Evolutionary conservation across 2,888 invertebrate species (phyloP).

Genomic region (Rhorus exstirpatorius): DNA sequence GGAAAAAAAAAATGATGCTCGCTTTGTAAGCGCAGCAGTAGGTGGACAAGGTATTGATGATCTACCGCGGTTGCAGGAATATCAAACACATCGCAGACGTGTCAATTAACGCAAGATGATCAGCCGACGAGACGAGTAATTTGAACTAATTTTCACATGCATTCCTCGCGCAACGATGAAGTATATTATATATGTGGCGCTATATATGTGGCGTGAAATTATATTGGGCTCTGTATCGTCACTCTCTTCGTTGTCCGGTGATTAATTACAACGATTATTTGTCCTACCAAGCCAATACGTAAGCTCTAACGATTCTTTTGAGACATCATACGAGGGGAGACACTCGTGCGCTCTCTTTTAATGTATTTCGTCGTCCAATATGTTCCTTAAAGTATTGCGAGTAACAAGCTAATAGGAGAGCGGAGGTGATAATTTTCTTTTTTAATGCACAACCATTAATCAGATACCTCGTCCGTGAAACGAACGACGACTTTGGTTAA

Average conservation of each 20-base stretch:
- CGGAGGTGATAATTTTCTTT: conserved; percentile 63
- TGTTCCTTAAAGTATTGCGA: conserved; percentile 17
- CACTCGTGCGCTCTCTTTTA: neutral
- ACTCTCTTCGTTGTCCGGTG: conserved; percentile 53
- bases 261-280: conserved; percentile 60
- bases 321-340: neutral
- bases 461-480: conserved; percentile 71
- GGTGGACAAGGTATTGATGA: conserved; percentile 65
- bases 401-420: conserved; percentile 52
- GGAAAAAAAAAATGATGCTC: conserved; percentile 38
- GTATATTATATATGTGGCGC: conserved; percentile 70
- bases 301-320: conserved; percentile 26
- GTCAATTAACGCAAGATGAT: conserved; percentile 80
- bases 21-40: conserved; percentile 13
- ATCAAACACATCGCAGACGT: conserved; percentile 72
- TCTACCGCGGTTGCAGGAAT: conserved; percentile 66
- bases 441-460: conserved; percentile 75
- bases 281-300: conserved; percentile 39
- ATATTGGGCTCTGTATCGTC: conserved; percentile 73
- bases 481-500: conserved; percentile 73
- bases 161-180: conserved; percentile 76
- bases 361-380: neutral
- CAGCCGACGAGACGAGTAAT: conserved; percentile 75
- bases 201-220: conserved; percentile 82
- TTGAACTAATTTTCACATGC: conserved; percentile 81